A percentile compares a stretch with the other conserved stretches of the same genome.
phyloP scores from a whole-genome alignment of 1,140 invertebrate genomes.

The Popillia japonica region DNA sequence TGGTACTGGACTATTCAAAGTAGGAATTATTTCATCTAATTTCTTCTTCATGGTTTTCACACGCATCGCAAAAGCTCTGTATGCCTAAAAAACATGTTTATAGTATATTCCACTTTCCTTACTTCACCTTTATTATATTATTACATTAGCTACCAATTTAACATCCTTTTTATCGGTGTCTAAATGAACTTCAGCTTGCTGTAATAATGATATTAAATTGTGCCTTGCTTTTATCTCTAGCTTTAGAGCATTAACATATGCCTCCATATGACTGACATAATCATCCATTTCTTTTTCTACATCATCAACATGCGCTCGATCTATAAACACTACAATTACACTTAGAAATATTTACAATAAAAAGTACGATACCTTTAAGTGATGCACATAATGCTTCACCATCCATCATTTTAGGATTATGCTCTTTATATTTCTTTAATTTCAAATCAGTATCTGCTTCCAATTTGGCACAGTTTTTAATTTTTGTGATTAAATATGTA shows the following conservation, averaged over 20 bases:
- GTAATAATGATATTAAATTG: constrained; percentile 76
- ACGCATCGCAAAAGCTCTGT: constrained; percentile 88
- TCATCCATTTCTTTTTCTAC: constrained; percentile 88
- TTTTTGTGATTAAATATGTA: constrained; percentile 71
- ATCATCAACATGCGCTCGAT: constrained; percentile 84
- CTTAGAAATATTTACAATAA: background rate
- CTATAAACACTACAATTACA: constrained; percentile 61
- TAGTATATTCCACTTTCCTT: background rate
- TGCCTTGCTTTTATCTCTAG: constrained; percentile 83
- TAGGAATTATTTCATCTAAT: constrained; percentile 78
- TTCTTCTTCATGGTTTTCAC: constrained; percentile 87
- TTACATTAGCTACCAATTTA: constrained; percentile 91
- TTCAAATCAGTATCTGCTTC: constrained; percentile 74
- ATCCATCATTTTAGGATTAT: constrained; percentile 62
- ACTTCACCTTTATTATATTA: constrained; percentile 55
- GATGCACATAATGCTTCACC: constrained; percentile 74
- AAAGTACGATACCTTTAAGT: constrained; percentile 70
- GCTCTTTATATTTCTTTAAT: constrained; percentile 70
- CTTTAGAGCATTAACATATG: constrained; percentile 81
- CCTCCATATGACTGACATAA: constrained; percentile 79
- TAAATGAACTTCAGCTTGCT: constrained; percentile 86
- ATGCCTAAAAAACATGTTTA: constrained; percentile 71
- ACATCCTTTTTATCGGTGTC: constrained; percentile 89
- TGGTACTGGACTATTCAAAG: constrained; percentile 71
- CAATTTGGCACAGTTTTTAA: constrained; percentile 70